A percentile compares a stretch with the other conserved stretches of the same genome.
Evolutionary conservation across 2,797 vertebrate genomes (phyloP).

Genomic region (Cyprinodon diabolis): DNA sequence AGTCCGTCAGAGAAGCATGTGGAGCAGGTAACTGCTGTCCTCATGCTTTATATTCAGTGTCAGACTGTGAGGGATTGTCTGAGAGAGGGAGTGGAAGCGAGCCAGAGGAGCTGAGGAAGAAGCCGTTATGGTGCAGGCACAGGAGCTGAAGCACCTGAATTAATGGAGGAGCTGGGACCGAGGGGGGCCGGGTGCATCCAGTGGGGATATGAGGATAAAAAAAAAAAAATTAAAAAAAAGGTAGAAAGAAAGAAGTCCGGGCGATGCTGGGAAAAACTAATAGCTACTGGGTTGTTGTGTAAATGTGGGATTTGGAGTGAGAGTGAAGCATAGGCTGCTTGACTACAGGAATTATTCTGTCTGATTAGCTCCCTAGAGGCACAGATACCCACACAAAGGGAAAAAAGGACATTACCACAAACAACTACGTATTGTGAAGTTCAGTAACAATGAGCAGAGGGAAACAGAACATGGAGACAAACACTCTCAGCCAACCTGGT

Average conservation of each 20-base stretch:
- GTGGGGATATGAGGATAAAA: conserved; percentile 2
- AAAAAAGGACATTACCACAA: conserved; percentile 51
- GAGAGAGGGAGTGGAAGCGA: conserved; percentile 58
- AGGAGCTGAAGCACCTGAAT: conserved; percentile 72
- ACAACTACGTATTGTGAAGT: conserved; percentile 50
- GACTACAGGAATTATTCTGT: conserved; percentile 76
- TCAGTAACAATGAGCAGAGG: conserved; percentile 34
- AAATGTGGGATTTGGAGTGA: conserved; percentile 60
- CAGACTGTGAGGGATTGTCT: conserved; percentile 76
- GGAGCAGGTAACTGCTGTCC: conserved; percentile 76
- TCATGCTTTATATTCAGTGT: conserved; percentile 81
- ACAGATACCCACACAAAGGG: conserved; percentile 70
- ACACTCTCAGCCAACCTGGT: conserved; percentile 62
- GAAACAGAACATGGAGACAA: conserved; percentile 27
- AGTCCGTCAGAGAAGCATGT: conserved; percentile 71
- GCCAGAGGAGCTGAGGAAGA: conserved; percentile 51
- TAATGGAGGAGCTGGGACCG: conserved; percentile 63
- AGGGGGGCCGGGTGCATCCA: conserved; percentile 11
- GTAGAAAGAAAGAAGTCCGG: conserved; percentile 16
- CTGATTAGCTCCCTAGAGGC: conserved; percentile 77
- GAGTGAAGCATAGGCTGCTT: conserved; percentile 51
- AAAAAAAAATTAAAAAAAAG: conserved; percentile 5
- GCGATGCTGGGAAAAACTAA: conserved; percentile 23
- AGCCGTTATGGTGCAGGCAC: conserved; percentile 70
- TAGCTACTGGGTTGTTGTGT: conserved; percentile 50